Percentiles rank a stretch among this genome's conserved stretches.
These are phyloP conservation scores for Onychomys leucogaster DNA, from an alignment of 2,797 vertebrate species.

Conservation along the genomic window DNA sequence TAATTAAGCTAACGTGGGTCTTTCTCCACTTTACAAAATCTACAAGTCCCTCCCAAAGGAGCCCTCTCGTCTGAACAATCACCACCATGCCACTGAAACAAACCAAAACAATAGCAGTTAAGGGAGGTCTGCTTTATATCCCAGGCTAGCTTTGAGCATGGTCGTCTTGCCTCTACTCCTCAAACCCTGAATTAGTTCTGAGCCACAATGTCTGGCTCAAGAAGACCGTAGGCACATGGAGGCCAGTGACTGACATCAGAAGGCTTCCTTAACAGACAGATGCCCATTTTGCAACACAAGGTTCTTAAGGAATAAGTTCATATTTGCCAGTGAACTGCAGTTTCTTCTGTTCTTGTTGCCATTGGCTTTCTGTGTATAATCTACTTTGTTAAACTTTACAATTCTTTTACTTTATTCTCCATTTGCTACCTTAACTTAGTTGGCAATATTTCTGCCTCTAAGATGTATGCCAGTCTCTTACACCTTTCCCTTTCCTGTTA, in stretches of 20 bases:
- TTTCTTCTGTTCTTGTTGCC: not conserved
- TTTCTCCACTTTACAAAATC: slow-evolving; percentile 50
- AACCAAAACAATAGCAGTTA: not conserved
- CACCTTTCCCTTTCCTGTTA: slow-evolving; percentile 47
- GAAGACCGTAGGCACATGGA: not conserved
- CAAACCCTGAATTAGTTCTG: not conserved
- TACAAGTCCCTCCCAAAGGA: slow-evolving; percentile 33
- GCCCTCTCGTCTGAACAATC: slow-evolving; percentile 44
- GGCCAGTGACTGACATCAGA: not conserved
- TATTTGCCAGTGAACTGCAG: slow-evolving; percentile 39
- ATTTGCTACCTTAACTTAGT: slow-evolving; percentile 30
- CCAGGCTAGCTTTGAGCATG: not conserved
- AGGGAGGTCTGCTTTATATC: not conserved
- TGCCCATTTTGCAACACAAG: not conserved
- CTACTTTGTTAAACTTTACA: slow-evolving; percentile 29
- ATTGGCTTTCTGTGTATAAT: not conserved
- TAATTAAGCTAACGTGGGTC: not conserved
- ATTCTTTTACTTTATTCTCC: not conserved
- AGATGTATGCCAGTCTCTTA: not conserved
- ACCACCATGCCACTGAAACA: slow-evolving; percentile 43
- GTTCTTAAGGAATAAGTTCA: not conserved
- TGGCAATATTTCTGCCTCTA: slow-evolving; percentile 29
- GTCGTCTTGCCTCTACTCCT: not conserved
- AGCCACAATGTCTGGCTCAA: not conserved
- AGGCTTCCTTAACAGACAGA: not conserved